These are phyloP conservation scores for Tragelaphus strepsiceros DNA, from an alignment of 2,113 vertebrate species.

Conservation along the genomic window DNA sequence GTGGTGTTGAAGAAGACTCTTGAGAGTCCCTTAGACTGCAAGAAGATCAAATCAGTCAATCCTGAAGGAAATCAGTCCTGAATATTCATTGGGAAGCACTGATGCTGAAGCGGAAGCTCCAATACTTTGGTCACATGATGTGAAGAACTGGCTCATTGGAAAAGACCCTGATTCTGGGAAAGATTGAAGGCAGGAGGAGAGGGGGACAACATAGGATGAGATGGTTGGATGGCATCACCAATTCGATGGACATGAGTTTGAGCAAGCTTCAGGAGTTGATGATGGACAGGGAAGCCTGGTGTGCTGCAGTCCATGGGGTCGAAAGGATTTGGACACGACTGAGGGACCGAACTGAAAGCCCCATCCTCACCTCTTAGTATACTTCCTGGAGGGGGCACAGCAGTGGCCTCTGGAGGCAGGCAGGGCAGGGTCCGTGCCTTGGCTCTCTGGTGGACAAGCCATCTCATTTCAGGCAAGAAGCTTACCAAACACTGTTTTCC, in stretches of 20 bases:
- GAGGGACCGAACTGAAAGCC: neutral
- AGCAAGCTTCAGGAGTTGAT: neutral
- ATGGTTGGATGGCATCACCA: neutral
- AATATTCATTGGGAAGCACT: neutral
- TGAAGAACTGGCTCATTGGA: neutral
- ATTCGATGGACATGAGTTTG: neutral
- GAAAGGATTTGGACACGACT: neutral
- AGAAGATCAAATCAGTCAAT: neutral
- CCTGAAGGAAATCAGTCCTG: neutral
- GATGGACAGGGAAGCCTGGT: neutral
- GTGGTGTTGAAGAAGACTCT: neutral
- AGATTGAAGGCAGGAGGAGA: neutral
- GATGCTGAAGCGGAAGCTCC: neutral
- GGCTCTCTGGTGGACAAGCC: neutral
- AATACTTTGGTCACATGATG: neutral
- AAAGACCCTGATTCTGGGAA: neutral
- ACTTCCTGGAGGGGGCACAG: accelerated
- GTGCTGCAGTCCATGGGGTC: neutral
- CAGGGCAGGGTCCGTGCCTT: neutral
- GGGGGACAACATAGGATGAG: neutral
- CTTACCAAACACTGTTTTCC: neutral
- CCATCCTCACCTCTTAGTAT: neutral
- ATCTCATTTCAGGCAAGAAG: neutral
- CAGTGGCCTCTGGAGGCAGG: neutral
- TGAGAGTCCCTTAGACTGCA: neutral